Conservation (phyloP, 2,797 vertebrate species). For the Neoniphon sammara region DNA sequence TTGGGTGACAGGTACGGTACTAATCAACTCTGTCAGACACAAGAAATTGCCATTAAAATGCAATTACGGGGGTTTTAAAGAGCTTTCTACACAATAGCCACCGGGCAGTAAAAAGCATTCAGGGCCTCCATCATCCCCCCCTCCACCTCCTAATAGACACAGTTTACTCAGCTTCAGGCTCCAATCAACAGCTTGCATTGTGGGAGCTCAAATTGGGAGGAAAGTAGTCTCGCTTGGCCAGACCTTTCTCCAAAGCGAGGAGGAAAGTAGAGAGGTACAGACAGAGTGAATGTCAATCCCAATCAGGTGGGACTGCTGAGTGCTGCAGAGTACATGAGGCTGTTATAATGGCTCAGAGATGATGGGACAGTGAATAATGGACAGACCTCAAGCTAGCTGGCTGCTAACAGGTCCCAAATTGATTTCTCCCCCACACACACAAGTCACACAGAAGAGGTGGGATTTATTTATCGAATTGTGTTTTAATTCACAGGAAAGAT, state of each 20-base stretch:
- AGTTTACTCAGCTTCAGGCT: constrained; percentile 54
- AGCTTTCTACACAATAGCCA: constrained; percentile 54
- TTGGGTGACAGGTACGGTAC: constrained; percentile 34
- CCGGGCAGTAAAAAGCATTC: constrained; percentile 58
- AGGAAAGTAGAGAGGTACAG: constrained; percentile 41
- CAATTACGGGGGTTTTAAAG: constrained; percentile 58
- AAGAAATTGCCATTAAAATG: constrained; percentile 62
- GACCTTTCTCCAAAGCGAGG: constrained; percentile 25
- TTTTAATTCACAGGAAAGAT: neutral
- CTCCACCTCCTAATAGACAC: constrained; percentile 39
- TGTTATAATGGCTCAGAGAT: constrained; percentile 53
- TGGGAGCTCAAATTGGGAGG: constrained; percentile 19
- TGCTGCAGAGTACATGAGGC: constrained; percentile 38
- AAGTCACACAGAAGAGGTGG: neutral
- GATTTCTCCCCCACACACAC: constrained; percentile 15
- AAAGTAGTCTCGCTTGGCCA: constrained; percentile 12
- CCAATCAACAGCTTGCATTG: constrained; percentile 41
- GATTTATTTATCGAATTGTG: neutral
- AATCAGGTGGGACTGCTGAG: constrained; percentile 45
- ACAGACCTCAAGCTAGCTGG: constrained; percentile 35
- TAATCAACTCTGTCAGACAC: constrained; percentile 43
- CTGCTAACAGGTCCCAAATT: constrained; percentile 55
- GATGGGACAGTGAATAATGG: constrained; percentile 58
- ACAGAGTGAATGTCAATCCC: constrained; percentile 37
- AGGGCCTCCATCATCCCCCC: constrained; percentile 39